Evolutionary conservation across 1,140 invertebrate species (phyloP), one percentile per base, ranked within the genome.

Genomic region (Antheraea mylitta): DNA sequence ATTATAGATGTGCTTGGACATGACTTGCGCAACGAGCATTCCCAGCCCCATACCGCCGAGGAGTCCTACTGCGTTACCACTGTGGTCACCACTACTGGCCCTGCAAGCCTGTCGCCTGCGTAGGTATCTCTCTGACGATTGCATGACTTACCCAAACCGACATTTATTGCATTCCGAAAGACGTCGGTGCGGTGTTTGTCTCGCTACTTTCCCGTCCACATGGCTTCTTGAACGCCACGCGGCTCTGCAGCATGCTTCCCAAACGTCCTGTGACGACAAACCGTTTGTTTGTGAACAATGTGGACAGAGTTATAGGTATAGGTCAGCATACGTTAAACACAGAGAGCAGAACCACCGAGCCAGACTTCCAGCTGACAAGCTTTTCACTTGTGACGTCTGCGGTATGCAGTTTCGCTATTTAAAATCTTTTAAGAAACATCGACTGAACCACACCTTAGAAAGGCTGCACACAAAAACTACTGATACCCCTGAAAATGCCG

Each of bases 271-370:
- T 81, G 95, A 97, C 75, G 97, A 97, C 84, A 98, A 97, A 80
- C 96, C 97, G n/a, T 97, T 97, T 90, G 96, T 97, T 10, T 98
- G 97, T 91, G 96, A 97, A 78, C 96, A 97, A 80, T 98, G 97
- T 87, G 97, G 97, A 9, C 97, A 98, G 78, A 96, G 96, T 77
- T 98, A 98, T 88, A 95, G 96, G 72, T 98, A 98, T 82, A 94
- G 97, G 61, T 97, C 96, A 18, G 96, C 97, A 8, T 98, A 97
- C 87, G 96, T 97, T 42, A 97, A 97, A 80, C 97, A 98, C 83
- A 94, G 97, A 60, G 97, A 97, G 82, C 97, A 97, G 87, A 97
- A 98, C 80, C 97, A 98, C 79, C 94, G 96, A 0, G 96, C 97
- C 3, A 93, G 96, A 0, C 89, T 97, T 9, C 97, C 97, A 0